phyloP scores from a whole-genome alignment of 2,113 vertebrate species.

The Eleginops maclovinus region DNA sequence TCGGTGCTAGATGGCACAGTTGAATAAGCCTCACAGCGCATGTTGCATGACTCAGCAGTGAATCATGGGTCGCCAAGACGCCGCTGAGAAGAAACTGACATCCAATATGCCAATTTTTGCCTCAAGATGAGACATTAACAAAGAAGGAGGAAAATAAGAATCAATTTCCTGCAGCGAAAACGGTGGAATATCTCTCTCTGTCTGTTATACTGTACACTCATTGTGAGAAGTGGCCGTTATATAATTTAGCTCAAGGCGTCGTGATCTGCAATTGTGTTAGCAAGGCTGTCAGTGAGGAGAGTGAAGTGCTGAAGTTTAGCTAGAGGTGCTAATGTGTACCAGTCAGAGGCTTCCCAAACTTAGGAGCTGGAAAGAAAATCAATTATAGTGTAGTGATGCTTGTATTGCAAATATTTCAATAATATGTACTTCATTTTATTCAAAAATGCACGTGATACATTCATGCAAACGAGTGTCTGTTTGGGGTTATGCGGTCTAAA shows the following conservation, averaged over 20 bases:
- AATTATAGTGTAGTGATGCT: background rate
- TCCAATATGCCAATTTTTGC: constrained; percentile 68
- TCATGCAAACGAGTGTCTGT: no score
- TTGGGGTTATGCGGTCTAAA: background rate
- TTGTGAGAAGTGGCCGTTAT: constrained; percentile 27
- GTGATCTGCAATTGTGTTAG: constrained; percentile 6
- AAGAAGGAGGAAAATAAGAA: constrained; percentile 53
- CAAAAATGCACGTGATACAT: no score
- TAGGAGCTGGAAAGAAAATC: background rate
- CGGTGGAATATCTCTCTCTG: constrained; percentile 26
- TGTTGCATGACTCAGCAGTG: constrained; percentile 79
- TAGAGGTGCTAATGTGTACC: constrained; percentile 8
- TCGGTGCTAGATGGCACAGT: constrained; percentile 48
- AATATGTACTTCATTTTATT: background rate
- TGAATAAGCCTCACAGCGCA: constrained; percentile 73
- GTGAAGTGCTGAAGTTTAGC: constrained; percentile 9
- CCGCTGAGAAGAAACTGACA: constrained; percentile 53
- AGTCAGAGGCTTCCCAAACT: background rate
- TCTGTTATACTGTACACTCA: constrained; percentile 28
- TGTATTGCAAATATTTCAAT: background rate
- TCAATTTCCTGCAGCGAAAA: constrained; percentile 37
- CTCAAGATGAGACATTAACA: constrained; percentile 61
- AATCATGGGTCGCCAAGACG: constrained; percentile 67
- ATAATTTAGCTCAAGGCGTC: constrained; percentile 25
- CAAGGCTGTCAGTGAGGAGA: background rate